Evolutionary conservation across 2,113 vertebrate genomes (phyloP).

Genomic region (Oophaga pumilio): DNA sequence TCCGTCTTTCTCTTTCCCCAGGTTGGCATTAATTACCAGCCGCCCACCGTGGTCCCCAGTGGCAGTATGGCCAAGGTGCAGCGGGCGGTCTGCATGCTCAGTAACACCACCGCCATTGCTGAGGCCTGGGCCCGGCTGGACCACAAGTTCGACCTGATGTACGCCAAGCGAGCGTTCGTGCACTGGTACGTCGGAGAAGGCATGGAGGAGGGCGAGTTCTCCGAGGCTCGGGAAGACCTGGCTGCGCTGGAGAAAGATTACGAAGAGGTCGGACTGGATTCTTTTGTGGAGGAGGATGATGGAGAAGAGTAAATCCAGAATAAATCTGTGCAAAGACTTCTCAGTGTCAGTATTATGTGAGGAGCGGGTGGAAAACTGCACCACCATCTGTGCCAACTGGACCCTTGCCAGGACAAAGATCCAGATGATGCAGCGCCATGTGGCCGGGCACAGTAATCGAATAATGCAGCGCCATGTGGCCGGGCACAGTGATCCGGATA

Average conservation of each 20-base stretch:
- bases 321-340: not conserved
- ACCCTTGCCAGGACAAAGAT: not conserved
- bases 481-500: too few species aligned
- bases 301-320: conserved; percentile 65
- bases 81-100: conserved; percentile 79
- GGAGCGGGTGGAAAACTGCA: not conserved
- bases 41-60: conserved; percentile 74
- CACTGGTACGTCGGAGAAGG: conserved; percentile 83
- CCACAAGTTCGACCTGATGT: conserved; percentile 82
- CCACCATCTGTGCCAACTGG: not conserved
- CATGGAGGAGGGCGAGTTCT: conserved; percentile 81
- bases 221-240: conserved; percentile 79
- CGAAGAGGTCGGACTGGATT: conserved; percentile 79
- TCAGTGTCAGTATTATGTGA: not conserved
- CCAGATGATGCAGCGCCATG: not conserved
- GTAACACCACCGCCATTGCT: conserved; percentile 78
- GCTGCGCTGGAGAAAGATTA: conserved; percentile 83
- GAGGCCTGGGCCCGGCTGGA: conserved; percentile 79
- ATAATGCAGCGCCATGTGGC: too few species aligned
- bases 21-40: conserved; percentile 83
- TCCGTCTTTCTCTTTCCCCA: conserved; percentile 53
- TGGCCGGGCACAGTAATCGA: too few species aligned
- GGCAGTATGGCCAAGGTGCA: conserved; percentile 77
- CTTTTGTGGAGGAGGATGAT: conserved; percentile 77
- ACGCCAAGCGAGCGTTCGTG: conserved; percentile 79